Conservation (phyloP, 2,113 vertebrate species). For the Condylura cristata region DNA sequence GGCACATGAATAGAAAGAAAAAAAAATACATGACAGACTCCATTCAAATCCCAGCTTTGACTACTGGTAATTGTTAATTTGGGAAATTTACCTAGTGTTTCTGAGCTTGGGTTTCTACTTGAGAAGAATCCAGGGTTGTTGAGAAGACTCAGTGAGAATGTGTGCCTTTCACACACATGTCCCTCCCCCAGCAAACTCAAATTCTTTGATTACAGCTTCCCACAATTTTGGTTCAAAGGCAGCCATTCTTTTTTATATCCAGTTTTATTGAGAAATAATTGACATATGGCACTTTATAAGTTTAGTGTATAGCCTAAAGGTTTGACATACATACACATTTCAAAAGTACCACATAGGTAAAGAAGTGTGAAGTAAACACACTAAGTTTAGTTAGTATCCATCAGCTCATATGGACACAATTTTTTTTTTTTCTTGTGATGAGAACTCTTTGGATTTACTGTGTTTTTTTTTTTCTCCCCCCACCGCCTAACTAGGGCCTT, state of each 20-base stretch:
- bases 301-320: background rate
- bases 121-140: background rate
- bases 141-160: rapidly evolving
- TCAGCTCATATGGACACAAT: background rate
- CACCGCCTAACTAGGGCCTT: too few relatives aligned
- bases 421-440: background rate
- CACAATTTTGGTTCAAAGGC: background rate
- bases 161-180: rapidly evolving
- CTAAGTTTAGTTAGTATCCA: background rate
- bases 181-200: background rate
- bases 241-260: background rate
- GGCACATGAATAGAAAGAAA: background rate
- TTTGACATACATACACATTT: background rate
- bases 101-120: background rate
- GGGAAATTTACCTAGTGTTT: background rate
- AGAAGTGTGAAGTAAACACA: background rate
- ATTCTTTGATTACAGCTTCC: background rate
- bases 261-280: background rate
- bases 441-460: background rate
- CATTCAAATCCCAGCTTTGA: background rate
- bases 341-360: background rate
- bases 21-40: background rate
- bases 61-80: background rate
- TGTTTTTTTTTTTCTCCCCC: too few relatives aligned
- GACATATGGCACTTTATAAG: background rate